Percentiles rank a stretch among this genome's conserved stretches.
These are phyloP conservation scores for Brachyistius frenatus DNA, from an alignment of 2,113 vertebrate species.

Conservation along the genomic window DNA sequence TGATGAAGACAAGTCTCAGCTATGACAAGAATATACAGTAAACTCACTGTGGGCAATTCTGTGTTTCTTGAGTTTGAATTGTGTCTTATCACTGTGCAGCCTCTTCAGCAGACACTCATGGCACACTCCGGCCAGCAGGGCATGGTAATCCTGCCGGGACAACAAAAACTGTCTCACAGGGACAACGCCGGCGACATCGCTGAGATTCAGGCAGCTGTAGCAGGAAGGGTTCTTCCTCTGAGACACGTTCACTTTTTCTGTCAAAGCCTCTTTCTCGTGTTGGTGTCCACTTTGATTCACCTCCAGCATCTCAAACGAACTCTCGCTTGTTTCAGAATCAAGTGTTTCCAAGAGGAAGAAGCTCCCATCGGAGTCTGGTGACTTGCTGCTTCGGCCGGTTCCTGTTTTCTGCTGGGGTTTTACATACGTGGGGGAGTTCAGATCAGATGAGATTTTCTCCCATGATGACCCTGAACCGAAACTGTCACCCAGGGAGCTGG, in stretches of 20 bases:
- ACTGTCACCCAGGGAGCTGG: slow-evolving; percentile 72
- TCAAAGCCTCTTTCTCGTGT: not conserved
- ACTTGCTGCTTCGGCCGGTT: slow-evolving; percentile 7
- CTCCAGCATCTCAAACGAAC: slow-evolving; percentile 69
- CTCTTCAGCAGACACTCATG: slow-evolving; percentile 87
- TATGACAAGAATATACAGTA: not conserved
- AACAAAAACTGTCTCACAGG: slow-evolving; percentile 76
- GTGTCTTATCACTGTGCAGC: slow-evolving; percentile 78
- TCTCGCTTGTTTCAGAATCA: slow-evolving; percentile 32
- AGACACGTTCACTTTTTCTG: not conserved
- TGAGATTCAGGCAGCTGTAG: slow-evolving; percentile 61
- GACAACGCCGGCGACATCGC: not conserved
- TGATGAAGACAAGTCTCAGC: not conserved
- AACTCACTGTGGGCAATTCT: slow-evolving; percentile 86
- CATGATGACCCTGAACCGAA: slow-evolving; percentile 81
- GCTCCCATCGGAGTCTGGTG: slow-evolving; percentile 43
- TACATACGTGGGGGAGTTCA: slow-evolving; percentile 3
- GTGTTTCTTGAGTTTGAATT: slow-evolving; percentile 83
- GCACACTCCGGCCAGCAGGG: slow-evolving; percentile 89
- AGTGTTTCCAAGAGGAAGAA: slow-evolving; percentile 53
- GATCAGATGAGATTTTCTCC: slow-evolving; percentile 72
- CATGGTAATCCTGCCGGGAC: slow-evolving; percentile 84
- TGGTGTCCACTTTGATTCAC: slow-evolving; percentile 2
- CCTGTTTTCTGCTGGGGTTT: slow-evolving; percentile 41
- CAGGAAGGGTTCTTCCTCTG: slow-evolving; percentile 59